Percentiles rank a stretch among this genome's conserved stretches.
Conservation (phyloP, 1,140 invertebrate genomes). For the Ips nitidus region DNA sequence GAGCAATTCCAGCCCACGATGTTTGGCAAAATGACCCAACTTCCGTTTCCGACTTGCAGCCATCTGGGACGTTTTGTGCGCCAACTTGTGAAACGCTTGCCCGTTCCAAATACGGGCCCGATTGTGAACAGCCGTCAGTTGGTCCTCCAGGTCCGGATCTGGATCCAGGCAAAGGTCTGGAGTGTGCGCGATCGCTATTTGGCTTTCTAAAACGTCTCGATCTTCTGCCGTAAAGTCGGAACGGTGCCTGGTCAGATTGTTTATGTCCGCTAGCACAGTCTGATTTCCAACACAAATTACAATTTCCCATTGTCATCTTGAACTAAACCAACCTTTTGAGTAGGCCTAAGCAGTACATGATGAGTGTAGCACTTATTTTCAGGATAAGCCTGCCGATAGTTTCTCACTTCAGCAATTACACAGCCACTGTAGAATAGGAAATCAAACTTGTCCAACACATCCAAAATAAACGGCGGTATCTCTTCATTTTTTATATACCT, state of each 20-base stretch:
- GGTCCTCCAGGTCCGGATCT: constrained; percentile 73
- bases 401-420: constrained; percentile 87
- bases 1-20: constrained; percentile 72
- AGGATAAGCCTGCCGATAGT: constrained; percentile 78
- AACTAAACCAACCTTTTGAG: constrained; percentile 68
- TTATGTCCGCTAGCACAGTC: constrained; percentile 50
- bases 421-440: constrained; percentile 89
- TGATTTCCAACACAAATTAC: constrained; percentile 36
- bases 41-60: constrained; percentile 84
- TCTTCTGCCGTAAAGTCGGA: constrained; percentile 69
- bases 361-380: constrained; percentile 72
- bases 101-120: constrained; percentile 68
- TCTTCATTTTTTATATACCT: constrained; percentile 83
- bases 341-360: constrained; percentile 86
- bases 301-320: not conserved
- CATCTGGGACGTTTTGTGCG: constrained; percentile 74
- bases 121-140: constrained; percentile 73
- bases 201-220: constrained; percentile 75
- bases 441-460: constrained; percentile 79
- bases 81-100: constrained; percentile 70
- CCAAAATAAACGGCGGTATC: constrained; percentile 81
- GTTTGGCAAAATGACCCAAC: constrained; percentile 79
- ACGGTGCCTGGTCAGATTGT: constrained; percentile 44
- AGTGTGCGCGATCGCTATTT: constrained; percentile 78
- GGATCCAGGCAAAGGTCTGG: constrained; percentile 87